phyloP scores from a whole-genome alignment of 2,113 vertebrate species.

The Promerops cafer region DNA sequence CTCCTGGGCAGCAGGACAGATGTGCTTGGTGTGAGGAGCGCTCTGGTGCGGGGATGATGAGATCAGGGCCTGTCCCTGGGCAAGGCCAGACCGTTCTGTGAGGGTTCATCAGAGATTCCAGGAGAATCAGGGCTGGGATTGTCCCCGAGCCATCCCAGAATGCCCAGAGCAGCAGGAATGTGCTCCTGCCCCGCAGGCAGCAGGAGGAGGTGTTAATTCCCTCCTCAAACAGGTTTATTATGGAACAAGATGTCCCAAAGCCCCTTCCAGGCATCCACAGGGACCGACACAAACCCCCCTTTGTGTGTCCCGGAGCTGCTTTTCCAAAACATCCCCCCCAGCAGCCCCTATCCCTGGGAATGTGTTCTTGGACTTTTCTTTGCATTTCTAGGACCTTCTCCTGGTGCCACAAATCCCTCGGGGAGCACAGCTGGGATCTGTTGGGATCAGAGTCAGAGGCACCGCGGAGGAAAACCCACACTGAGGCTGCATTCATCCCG shows the following conservation, averaged over 20 bases:
- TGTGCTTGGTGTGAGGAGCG: background rate
- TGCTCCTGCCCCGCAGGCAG: background rate
- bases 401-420: background rate
- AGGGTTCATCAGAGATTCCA: background rate
- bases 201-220: conserved; percentile 23
- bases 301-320: background rate
- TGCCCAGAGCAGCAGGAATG: background rate
- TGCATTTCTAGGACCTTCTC: background rate
- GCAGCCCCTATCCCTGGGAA: background rate
- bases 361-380: background rate
- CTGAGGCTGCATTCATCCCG: conserved; percentile 39
- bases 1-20: background rate
- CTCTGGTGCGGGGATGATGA: background rate
- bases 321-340: background rate
- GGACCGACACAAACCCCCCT: background rate
- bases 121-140: background rate
- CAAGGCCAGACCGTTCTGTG: background rate
- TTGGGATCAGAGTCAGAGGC: background rate
- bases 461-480: background rate
- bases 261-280: background rate
- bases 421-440: background rate
- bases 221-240: background rate
- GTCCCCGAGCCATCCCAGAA: background rate
- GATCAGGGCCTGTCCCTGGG: background rate
- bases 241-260: background rate